phyloP scores from a whole-genome alignment of 2,797 vertebrate genomes.

The Hemitrygon akajei region DNA sequence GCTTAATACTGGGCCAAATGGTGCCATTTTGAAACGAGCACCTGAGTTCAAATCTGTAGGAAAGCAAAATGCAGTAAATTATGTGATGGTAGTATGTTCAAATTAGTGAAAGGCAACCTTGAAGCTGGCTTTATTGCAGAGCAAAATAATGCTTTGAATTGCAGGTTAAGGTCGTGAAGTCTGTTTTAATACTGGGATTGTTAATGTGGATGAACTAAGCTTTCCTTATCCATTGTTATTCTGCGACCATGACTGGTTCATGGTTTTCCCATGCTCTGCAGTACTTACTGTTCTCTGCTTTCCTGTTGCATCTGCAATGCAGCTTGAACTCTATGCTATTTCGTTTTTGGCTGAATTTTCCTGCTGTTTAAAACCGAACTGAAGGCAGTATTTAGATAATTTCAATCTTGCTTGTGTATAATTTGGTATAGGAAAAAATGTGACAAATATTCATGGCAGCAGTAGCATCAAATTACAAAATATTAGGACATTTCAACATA shows the following conservation, averaged over 20 bases:
- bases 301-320: constrained; percentile 30
- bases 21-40: not conserved
- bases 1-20: not conserved
- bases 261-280: constrained; percentile 10
- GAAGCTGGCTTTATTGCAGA: not conserved
- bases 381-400: not conserved
- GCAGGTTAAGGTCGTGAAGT: not conserved
- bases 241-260: not conserved
- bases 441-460: not conserved
- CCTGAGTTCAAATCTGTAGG: not conserved
- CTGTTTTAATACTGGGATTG: not conserved
- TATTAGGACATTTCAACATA: not conserved
- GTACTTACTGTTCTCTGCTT: not conserved
- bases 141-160: not conserved
- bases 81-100: too few species aligned
- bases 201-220: not conserved
- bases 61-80: not conserved
- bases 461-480: not conserved
- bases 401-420: not conserved
- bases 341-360: not conserved
- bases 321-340: not conserved
- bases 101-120: not conserved
- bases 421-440: not conserved
- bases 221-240: not conserved
- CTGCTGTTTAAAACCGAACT: not conserved